These are phyloP conservation scores for Rotaria sp. DNA, from an alignment of 2,888 invertebrate genomes.

Conservation along the genomic window DNA sequence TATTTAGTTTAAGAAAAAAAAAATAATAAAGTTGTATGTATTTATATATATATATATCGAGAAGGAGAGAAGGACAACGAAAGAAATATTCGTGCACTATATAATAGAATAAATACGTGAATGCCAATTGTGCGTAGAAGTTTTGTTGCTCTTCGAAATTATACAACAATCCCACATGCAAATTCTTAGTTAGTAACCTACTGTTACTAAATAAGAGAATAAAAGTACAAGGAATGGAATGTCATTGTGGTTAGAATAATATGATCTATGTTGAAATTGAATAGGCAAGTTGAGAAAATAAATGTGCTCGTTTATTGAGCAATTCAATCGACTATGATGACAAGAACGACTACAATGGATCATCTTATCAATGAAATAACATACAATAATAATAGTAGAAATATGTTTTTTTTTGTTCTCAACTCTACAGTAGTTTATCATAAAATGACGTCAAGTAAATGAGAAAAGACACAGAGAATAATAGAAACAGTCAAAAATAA, in stretches of 20 bases:
- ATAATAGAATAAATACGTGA: not conserved
- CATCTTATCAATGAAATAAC: not conserved
- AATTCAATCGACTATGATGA: not conserved
- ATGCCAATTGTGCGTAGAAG: not conserved
- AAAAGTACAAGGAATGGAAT: not conserved
- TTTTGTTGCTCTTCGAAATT: not conserved
- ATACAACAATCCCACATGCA: not conserved
- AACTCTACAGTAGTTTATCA: not conserved
- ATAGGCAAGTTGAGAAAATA: not conserved
- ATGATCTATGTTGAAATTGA: not conserved
- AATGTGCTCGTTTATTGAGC: not conserved
- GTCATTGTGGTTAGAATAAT: not conserved
- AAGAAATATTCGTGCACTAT: not conserved
- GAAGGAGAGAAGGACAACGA: not conserved
- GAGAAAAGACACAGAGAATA: not conserved
- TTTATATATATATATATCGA: not conserved
- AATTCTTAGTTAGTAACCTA: not conserved
- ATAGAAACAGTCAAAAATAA: not conserved
- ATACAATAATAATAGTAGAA: not conserved
- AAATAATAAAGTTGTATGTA: no score
- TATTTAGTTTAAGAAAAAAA: not conserved
- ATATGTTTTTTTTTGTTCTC: not conserved
- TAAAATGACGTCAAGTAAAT: not conserved
- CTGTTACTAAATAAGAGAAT: not conserved
- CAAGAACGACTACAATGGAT: not conserved